These are phyloP conservation scores for Anoplopoma fimbria DNA, from an alignment of 2,113 vertebrate species.

Conservation along the genomic window DNA sequence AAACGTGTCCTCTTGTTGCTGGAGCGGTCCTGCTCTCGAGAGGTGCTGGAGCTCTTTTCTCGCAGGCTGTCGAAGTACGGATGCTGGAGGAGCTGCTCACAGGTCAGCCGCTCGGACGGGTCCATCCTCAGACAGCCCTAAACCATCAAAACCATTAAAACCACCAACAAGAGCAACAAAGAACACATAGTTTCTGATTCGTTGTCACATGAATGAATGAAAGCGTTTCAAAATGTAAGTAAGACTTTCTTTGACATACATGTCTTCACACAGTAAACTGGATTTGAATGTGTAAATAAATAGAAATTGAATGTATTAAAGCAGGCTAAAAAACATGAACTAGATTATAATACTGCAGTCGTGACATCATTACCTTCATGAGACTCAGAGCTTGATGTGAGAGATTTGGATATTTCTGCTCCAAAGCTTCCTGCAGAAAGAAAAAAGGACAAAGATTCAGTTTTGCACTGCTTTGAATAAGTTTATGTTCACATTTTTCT, in stretches of 20 bases:
- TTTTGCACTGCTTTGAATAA: background rate
- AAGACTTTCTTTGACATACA: no score
- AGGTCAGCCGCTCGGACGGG: conserved; percentile 88
- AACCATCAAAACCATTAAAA: background rate
- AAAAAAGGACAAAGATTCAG: background rate
- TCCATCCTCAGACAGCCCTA: conserved; percentile 94
- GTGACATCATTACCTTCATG: conserved; percentile 89
- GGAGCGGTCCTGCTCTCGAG: conserved; percentile 80
- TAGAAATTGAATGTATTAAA: background rate
- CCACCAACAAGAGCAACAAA: background rate
- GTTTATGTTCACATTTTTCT: background rate
- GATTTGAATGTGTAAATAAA: no score
- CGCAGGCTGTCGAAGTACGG: conserved; percentile 90
- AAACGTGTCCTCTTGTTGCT: conserved; percentile 79
- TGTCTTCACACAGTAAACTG: no score
- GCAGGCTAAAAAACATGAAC: background rate
- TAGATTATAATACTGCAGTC: background rate
- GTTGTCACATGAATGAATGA: no score
- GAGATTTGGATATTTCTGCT: conserved; percentile 90
- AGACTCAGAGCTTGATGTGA: conserved; percentile 89
- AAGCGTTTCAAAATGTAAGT: no score
- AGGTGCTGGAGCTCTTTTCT: conserved; percentile 74
- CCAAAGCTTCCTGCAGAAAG: conserved; percentile 88
- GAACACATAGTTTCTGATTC: background rate
- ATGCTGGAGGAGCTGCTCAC: conserved; percentile 91